phyloP scores from a whole-genome alignment of 2,888 invertebrate species.

The Drosophila silvestris region DNA sequence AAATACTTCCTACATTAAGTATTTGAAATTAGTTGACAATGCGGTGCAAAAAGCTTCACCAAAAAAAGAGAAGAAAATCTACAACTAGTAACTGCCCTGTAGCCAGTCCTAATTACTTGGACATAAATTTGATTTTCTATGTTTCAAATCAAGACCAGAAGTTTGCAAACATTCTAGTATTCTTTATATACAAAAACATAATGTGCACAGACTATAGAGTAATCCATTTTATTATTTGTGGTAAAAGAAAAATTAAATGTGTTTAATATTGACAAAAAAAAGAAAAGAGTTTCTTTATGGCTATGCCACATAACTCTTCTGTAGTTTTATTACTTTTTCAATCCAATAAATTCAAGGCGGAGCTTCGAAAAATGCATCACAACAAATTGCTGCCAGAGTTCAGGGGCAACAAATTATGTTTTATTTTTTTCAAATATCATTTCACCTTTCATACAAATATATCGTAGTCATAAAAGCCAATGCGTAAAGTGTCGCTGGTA shows the following conservation, averaged over 20 bases:
- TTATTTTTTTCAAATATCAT: constrained; percentile 8
- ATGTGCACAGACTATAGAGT: background rate
- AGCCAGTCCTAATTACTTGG: background rate
- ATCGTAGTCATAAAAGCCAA: constrained; percentile 25
- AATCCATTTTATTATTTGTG: background rate
- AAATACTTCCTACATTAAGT: constrained; percentile 12
- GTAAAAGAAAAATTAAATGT: background rate
- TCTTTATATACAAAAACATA: background rate
- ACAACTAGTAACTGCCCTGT: background rate
- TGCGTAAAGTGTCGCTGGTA: constrained; percentile 31
- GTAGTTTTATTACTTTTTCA: background rate
- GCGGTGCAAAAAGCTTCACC: constrained; percentile 27
- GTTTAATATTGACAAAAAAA: background rate
- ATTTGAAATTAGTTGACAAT: constrained; percentile 26
- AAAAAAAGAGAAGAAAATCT: background rate
- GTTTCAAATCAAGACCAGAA: background rate
- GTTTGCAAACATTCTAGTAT: background rate
- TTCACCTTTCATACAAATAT: constrained; percentile 19
- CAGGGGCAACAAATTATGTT: background rate
- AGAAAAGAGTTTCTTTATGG: background rate
- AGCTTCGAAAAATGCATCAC: background rate
- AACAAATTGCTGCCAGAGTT: background rate
- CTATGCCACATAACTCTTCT: background rate
- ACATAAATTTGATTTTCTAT: background rate
- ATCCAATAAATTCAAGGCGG: constrained; percentile 1